Evolutionary conservation across 2,888 invertebrate species (phyloP).

Genomic region (Drosophila cyrtoloma): DNA sequence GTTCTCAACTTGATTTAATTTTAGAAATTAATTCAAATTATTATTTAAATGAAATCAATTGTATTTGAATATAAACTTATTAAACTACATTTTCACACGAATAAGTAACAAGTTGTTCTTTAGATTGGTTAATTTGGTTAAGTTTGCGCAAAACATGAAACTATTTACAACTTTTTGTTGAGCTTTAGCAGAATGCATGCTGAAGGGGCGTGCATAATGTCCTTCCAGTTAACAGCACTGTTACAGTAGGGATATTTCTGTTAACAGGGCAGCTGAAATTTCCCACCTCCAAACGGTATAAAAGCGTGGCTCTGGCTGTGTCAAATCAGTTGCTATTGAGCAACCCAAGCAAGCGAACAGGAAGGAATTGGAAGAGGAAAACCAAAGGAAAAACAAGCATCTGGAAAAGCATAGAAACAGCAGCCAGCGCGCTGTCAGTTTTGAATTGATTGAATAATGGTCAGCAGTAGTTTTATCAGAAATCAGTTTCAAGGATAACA

Average conservation of each 20-base stretch:
- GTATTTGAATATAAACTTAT: neutral
- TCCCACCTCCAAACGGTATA: conserved; percentile 52
- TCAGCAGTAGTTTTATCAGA: conserved; percentile 20
- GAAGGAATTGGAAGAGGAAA: conserved; percentile 11
- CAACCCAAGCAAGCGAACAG: conserved; percentile 52
- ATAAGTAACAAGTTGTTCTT: neutral
- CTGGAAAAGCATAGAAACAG: conserved; percentile 19
- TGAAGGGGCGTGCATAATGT: neutral
- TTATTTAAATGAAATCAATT: neutral
- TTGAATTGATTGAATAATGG: conserved; percentile 28
- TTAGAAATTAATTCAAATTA: neutral
- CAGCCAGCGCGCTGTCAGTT: conserved; percentile 10
- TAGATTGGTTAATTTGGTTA: neutral
- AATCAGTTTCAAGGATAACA: neutral
- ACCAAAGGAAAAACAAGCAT: conserved; percentile 6
- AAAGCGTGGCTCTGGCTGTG: conserved; percentile 28
- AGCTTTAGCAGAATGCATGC: neutral
- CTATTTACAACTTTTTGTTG: neutral
- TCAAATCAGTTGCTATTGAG: conserved; percentile 65
- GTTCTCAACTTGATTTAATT: neutral
- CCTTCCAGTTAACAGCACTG: conserved; percentile 15
- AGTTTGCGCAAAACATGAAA: neutral
- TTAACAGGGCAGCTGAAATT: conserved; percentile 38
- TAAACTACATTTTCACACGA: neutral
- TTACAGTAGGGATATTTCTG: conserved; percentile 47